Evolutionary conservation across 2,797 vertebrate genomes (phyloP).

Genomic region (Phalloptychus januarius): DNA sequence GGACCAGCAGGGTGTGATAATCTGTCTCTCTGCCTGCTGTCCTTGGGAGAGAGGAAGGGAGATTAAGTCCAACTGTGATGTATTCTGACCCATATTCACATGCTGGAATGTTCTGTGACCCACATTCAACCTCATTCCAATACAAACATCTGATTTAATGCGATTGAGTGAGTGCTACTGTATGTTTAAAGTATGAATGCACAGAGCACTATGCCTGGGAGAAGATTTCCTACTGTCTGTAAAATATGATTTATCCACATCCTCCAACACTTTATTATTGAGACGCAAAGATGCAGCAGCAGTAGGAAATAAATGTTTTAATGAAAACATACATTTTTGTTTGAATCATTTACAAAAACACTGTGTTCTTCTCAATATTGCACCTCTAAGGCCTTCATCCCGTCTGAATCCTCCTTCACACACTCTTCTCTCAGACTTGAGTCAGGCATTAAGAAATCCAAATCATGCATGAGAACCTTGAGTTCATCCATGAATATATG

Average conservation of each 20-base stretch:
- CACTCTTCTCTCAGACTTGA: background rate
- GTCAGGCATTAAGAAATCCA: background rate
- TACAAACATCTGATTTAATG: constrained; percentile 30
- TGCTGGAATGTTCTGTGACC: constrained; percentile 58
- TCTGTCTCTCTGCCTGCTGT: constrained; percentile 62
- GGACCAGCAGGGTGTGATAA: constrained; percentile 72
- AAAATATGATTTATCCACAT: background rate
- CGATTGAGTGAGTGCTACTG: background rate
- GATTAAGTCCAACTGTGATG: constrained; percentile 65
- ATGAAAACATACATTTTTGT: background rate
- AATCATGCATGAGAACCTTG: background rate
- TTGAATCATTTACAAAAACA: too few relatives aligned
- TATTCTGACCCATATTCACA: constrained; percentile 72
- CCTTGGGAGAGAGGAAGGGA: constrained; percentile 50
- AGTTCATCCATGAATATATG: too few relatives aligned
- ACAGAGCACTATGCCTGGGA: background rate
- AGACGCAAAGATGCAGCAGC: background rate
- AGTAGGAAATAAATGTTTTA: background rate
- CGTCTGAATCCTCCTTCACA: too few relatives aligned
- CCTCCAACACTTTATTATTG: background rate
- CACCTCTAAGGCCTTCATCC: background rate
- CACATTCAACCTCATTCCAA: constrained; percentile 58
- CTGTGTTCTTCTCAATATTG: too few relatives aligned
- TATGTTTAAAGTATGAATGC: background rate
- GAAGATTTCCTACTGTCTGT: background rate